These are phyloP conservation scores for human DNA, from an alignment of 2,113 vertebrate genomes.

Conservation along the genomic window DNA sequence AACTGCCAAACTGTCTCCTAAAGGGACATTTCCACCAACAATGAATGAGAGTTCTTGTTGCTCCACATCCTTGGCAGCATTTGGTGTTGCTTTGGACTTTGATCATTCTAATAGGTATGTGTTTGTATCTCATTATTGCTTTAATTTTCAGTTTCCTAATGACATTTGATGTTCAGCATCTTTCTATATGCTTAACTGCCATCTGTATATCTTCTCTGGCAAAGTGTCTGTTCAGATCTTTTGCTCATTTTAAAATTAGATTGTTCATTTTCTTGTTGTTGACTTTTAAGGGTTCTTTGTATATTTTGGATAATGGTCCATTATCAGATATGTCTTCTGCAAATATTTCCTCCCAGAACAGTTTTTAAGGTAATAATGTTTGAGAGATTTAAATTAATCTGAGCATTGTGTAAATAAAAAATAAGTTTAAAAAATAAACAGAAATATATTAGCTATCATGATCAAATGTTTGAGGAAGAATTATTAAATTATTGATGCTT, in stretches of 20 bases:
- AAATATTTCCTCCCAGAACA: conserved; percentile 8
- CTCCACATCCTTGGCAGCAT: background rate
- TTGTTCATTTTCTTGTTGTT: conserved; percentile 16
- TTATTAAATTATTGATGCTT: background rate
- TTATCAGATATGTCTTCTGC: conserved; percentile 24
- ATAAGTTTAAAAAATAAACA: background rate
- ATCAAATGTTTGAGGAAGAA: background rate
- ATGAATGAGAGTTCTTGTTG: background rate
- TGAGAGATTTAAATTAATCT: background rate
- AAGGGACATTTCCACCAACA: background rate
- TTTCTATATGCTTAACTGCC: background rate
- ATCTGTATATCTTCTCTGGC: background rate
- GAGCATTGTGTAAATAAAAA: background rate
- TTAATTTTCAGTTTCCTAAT: background rate
- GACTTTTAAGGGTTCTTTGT: background rate
- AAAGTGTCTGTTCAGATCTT: background rate
- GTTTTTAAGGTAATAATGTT: conserved; percentile 2
- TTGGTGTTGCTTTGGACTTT: background rate
- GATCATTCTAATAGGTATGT: background rate
- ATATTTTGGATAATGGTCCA: background rate
- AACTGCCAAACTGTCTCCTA: background rate
- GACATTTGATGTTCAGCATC: background rate
- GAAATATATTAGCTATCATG: background rate
- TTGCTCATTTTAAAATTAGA: background rate
- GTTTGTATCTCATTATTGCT: background rate